Conservation (phyloP, 2,797 vertebrate genomes). For the Pipistrellus kuhlii region DNA sequence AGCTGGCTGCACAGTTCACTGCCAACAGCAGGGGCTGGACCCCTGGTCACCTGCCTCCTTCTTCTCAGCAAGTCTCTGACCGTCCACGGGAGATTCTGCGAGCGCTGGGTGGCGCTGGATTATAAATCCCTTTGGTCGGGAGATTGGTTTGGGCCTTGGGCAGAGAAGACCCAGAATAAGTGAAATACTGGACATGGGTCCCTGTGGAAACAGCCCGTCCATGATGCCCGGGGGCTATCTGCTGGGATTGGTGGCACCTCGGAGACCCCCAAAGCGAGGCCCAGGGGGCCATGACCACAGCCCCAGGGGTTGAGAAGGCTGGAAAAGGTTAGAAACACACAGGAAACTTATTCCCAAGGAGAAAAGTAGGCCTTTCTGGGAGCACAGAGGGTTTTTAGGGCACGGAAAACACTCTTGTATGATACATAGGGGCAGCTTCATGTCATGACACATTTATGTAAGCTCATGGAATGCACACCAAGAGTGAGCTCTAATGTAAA, state of each 20-base stretch:
- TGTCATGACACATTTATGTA: neutral
- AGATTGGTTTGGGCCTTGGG: neutral
- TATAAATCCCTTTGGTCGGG: neutral
- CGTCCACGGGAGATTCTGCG: neutral
- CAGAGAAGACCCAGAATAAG: neutral
- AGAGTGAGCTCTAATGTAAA: neutral
- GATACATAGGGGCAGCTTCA: neutral
- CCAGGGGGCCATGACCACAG: neutral
- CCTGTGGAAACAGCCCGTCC: neutral
- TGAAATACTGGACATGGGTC: neutral
- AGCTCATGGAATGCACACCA: neutral
- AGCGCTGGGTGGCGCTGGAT: neutral
- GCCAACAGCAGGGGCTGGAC: neutral
- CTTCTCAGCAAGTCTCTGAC: neutral
- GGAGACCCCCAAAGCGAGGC: neutral
- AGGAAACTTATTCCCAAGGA: constrained; percentile 3
- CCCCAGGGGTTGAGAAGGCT: neutral
- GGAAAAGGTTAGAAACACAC: neutral
- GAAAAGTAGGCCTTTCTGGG: neutral
- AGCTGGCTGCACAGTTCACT: neutral
- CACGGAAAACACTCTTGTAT: neutral
- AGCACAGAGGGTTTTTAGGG: neutral
- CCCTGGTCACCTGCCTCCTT: neutral
- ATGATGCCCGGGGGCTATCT: neutral
- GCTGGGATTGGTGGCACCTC: neutral